A percentile compares a stretch with the other conserved stretches of the same genome.
Evolutionary conservation across 2,113 vertebrate species (phyloP).

Genomic region (Microtus richardsoni): DNA sequence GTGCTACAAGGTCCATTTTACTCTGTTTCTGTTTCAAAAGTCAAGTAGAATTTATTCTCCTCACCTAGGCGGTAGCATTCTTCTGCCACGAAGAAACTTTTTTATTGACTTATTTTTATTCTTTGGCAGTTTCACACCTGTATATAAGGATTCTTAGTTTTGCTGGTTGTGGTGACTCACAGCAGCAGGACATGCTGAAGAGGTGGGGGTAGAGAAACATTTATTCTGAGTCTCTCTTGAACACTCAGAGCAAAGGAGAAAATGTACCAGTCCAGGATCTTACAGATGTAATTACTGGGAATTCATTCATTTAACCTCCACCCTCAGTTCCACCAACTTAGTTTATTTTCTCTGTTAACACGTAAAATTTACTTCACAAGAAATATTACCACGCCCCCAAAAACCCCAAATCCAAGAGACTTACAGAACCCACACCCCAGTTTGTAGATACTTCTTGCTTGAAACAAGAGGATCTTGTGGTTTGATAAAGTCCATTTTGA

Average conservation of each 20-base stretch:
- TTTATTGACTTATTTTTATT: not conserved
- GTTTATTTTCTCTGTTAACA: conserved; percentile 56
- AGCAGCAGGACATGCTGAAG: not conserved
- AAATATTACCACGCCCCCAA: conserved; percentile 25
- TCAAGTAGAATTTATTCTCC: not conserved
- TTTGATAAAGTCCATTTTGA: conserved; percentile 63
- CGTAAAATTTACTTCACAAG: conserved; percentile 4
- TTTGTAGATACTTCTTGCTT: conserved; percentile 45
- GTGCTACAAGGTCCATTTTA: not conserved
- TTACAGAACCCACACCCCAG: conserved; percentile 9
- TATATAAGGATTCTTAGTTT: not conserved
- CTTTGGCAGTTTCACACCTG: not conserved
- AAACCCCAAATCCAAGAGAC: not conserved
- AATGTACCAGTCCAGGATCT: not conserved
- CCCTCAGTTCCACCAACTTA: not conserved
- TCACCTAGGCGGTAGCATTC: conserved; percentile 27
- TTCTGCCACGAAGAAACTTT: conserved; percentile 2
- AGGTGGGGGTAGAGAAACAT: not conserved
- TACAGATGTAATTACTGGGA: conserved; percentile 31
- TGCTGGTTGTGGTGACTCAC: not conserved
- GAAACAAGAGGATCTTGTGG: conserved; percentile 46
- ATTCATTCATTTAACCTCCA: conserved; percentile 11
- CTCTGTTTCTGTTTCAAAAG: conserved; percentile 34
- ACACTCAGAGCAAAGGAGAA: conserved; percentile 25
- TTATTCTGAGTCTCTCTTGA: conserved; percentile 26